Evolutionary conservation across 2,888 invertebrate genomes (phyloP).

Genomic region (Mylabris sibirica): DNA sequence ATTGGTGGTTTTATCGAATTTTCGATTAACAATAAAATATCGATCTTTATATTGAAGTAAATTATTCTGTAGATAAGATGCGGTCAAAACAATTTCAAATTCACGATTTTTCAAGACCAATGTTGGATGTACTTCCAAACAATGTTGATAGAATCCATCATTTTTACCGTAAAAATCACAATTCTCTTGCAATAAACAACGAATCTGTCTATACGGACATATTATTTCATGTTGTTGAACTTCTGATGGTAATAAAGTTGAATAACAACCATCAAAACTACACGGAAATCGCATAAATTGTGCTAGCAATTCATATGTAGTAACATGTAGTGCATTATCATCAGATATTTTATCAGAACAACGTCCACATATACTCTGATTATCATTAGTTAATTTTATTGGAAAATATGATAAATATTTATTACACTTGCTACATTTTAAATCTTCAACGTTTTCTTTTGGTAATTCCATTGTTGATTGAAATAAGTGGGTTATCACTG

Average conservation of each 20-base stretch:
- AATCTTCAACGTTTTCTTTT: slow-evolving; percentile 11
- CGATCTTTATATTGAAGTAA: slow-evolving; percentile 46
- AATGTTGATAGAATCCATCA: slow-evolving; percentile 49
- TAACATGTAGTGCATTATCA: slow-evolving; percentile 22
- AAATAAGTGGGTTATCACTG: too few relatives aligned
- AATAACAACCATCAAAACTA: slow-evolving; percentile 32
- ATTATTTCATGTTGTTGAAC: slow-evolving; percentile 41
- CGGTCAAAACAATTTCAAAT: slow-evolving; percentile 53
- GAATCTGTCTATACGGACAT: slow-evolving; percentile 41
- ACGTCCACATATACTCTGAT: slow-evolving; percentile 25
- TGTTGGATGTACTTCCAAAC: slow-evolving; percentile 46
- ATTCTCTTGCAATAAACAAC: slow-evolving; percentile 40
- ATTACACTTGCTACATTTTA: slow-evolving; percentile 23
- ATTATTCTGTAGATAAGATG: slow-evolving; percentile 50
- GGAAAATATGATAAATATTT: slow-evolving; percentile 31
- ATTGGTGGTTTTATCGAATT: slow-evolving; percentile 40
- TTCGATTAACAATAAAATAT: slow-evolving; percentile 48
- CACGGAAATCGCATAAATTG: slow-evolving; percentile 39
- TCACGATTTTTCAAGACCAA: slow-evolving; percentile 45
- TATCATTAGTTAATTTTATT: slow-evolving; percentile 16
- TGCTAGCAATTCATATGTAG: slow-evolving; percentile 38
- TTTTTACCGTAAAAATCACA: slow-evolving; percentile 47
- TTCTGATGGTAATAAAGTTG: slow-evolving; percentile 22
- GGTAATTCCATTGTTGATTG: slow-evolving; percentile 17
- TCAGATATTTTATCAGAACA: slow-evolving; percentile 14